These are phyloP conservation scores for Drosophila demipolita DNA, from an alignment of 2,888 invertebrate genomes.

Conservation along the genomic window DNA sequence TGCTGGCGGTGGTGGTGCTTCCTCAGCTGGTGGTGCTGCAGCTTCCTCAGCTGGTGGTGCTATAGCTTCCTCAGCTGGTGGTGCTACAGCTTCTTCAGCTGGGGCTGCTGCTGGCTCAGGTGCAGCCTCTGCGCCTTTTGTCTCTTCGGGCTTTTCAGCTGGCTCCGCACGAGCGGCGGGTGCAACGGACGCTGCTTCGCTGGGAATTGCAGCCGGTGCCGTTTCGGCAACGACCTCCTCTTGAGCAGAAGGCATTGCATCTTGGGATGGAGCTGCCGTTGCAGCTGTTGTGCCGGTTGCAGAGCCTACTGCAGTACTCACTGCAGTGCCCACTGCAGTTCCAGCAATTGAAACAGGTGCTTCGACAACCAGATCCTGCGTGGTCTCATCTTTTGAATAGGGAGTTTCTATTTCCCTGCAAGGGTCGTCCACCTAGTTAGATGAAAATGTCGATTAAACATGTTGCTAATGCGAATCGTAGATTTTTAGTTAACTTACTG, in stretches of 20 bases:
- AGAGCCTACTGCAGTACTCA: neutral
- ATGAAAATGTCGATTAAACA: neutral
- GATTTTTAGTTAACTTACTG: constrained; percentile 32
- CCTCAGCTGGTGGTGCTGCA: constrained; percentile 7
- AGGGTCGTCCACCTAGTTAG: constrained; percentile 33
- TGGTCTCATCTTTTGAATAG: neutral
- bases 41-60: constrained; percentile 20
- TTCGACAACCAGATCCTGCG: neutral
- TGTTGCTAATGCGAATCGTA: too few species aligned
- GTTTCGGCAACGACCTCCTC: neutral
- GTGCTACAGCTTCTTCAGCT: constrained; percentile 6
- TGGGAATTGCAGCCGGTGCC: neutral
- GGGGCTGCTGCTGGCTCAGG: constrained; percentile 14
- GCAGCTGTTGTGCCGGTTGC: neutral
- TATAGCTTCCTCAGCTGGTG: constrained; percentile 9
- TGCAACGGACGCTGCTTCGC: neutral
- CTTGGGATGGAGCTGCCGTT: neutral
- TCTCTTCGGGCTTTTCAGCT: constrained; percentile 14
- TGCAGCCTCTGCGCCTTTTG: constrained; percentile 5
- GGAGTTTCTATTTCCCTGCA: constrained; percentile 42
- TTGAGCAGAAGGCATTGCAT: neutral
- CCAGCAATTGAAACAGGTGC: neutral
- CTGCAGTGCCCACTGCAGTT: neutral
- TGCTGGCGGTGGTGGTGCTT: constrained; percentile 8
- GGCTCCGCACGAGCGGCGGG: constrained; percentile 1